phyloP scores from a whole-genome alignment of 2,888 invertebrate species.

The Synanthedon andrenaeformis region DNA sequence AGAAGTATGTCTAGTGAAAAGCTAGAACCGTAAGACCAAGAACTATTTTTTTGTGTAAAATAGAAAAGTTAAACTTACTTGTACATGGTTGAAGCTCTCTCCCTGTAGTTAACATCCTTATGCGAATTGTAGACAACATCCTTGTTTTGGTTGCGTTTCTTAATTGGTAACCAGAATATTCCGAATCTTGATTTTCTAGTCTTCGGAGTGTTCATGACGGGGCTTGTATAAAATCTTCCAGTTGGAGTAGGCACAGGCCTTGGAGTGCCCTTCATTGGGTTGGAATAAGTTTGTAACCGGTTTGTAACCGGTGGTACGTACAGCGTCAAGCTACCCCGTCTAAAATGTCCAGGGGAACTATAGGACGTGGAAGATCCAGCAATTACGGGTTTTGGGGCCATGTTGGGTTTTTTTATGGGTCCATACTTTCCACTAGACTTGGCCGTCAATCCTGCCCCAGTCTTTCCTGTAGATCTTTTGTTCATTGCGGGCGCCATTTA shows the following conservation, averaged over 20 bases:
- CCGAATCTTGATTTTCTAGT: conserved; percentile 39
- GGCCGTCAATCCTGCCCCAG: neutral
- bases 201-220: neutral
- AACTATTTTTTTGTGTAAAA: no score
- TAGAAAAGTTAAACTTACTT: conserved; percentile 8
- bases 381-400: neutral
- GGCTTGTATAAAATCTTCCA: no score
- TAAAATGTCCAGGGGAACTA: neutral
- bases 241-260: no score
- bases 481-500: conserved; percentile 40
- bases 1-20: no score
- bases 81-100: conserved; percentile 52
- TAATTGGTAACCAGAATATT: conserved; percentile 53
- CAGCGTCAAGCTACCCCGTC: neutral
- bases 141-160: conserved; percentile 42
- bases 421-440: neutral
- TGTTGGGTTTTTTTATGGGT: neutral
- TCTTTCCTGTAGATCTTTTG: conserved; percentile 26
- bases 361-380: neutral
- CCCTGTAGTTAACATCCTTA: conserved; percentile 28
- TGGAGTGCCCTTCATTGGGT: conserved; percentile 22
- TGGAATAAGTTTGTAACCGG: conserved; percentile 20
- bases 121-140: conserved; percentile 39
- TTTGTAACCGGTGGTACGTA: no score
- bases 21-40: no score